Evolutionary conservation across 2,113 vertebrate species (phyloP).

Genomic region (Corythoichthys haematopterus): DNA sequence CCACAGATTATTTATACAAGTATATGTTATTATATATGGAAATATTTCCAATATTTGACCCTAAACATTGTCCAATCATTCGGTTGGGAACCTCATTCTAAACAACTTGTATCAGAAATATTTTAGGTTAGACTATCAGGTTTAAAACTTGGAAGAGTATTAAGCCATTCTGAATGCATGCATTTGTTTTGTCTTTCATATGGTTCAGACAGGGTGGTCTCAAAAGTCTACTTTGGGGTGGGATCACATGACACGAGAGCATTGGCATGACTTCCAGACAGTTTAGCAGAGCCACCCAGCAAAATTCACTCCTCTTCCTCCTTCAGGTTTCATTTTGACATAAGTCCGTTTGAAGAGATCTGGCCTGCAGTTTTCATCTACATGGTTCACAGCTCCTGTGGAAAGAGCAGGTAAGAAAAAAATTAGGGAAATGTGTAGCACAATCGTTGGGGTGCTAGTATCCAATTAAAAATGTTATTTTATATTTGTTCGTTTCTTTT

Average conservation of each 20-base stretch:
- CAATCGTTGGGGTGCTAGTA: not conserved
- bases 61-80: no score
- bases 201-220: not conserved
- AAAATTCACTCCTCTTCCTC: slow-evolving; percentile 27
- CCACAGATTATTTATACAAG: no score
- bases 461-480: not conserved
- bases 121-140: no score
- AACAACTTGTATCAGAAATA: no score
- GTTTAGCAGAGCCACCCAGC: not conserved
- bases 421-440: not conserved
- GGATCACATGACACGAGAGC: not conserved
- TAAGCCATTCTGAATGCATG: not conserved
- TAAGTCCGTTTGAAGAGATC: slow-evolving; percentile 88
- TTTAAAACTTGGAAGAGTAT: not conserved
- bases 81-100: no score
- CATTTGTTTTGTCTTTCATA: not conserved
- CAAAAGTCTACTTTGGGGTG: not conserved
- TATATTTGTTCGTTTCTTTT: not conserved
- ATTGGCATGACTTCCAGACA: not conserved
- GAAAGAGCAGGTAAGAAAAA: slow-evolving; percentile 80
- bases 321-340: slow-evolving; percentile 94
- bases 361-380: slow-evolving; percentile 97
- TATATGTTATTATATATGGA: no score
- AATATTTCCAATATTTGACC: no score
- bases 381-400: slow-evolving; percentile 94